Percentiles rank a stretch among this genome's conserved stretches.
Conservation (phyloP, 2,113 vertebrate genomes). For the Prunella himalayana region DNA sequence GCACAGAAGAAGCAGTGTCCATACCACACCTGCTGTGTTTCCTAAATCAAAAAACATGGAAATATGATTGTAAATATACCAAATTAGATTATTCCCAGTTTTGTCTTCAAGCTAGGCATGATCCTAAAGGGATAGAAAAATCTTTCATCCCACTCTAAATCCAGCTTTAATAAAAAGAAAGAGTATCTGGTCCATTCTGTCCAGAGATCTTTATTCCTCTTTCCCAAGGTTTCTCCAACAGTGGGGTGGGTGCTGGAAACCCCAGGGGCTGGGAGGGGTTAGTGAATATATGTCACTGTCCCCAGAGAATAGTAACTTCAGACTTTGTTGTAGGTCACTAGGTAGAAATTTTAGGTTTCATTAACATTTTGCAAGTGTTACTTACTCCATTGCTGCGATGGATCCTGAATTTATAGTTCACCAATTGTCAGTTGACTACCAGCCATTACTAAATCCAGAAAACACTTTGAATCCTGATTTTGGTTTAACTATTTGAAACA, state of each 20-base stretch:
- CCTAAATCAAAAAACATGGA: not conserved
- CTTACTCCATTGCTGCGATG: not conserved
- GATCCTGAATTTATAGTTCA: not conserved
- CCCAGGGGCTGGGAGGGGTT: not conserved
- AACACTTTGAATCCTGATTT: not conserved
- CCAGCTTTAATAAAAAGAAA: not conserved
- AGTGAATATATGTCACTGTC: fast-evolving
- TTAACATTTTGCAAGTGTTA: not conserved
- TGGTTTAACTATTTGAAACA: not conserved
- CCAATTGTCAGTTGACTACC: not conserved
- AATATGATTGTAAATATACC: fast-evolving
- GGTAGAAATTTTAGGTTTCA: not conserved
- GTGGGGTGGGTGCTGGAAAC: fast-evolving
- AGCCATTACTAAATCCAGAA: not conserved
- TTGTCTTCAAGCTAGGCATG: not conserved
- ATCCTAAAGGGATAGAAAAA: not conserved
- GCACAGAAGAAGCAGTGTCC: not conserved
- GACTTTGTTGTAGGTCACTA: not conserved
- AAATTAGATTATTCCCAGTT: not conserved
- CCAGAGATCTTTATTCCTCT: not conserved
- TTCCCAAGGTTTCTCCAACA: not conserved
- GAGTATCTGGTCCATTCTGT: not conserved
- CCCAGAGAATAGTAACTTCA: fast-evolving
- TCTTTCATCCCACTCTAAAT: not conserved
- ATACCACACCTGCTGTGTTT: not conserved